These are phyloP conservation scores for Brachyhypopomus occidentalis DNA, from an alignment of 2,113 vertebrate genomes.

Conservation along the genomic window DNA sequence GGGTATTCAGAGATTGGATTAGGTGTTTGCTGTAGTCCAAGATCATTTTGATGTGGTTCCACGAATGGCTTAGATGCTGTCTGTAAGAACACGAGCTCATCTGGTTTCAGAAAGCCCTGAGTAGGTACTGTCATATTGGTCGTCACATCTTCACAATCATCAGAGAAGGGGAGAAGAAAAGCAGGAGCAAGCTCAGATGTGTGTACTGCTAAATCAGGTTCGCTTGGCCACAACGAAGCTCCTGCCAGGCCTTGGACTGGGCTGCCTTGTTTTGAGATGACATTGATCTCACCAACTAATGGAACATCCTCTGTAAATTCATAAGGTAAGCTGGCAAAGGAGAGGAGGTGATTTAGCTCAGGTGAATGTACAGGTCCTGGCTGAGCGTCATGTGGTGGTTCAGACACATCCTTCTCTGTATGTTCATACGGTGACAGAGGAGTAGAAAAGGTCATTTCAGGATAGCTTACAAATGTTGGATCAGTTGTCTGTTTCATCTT, in stretches of 20 bases:
- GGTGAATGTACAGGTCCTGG: background rate
- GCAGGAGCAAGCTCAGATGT: background rate
- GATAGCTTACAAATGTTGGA: too few species aligned
- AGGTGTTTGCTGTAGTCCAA: too few species aligned
- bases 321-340: background rate
- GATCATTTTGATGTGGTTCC: background rate
- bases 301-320: background rate
- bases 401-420: background rate
- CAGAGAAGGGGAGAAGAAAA: background rate
- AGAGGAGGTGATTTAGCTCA: background rate
- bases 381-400: background rate
- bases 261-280: background rate
- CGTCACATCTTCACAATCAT: too few species aligned
- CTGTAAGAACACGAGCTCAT: background rate
- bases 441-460: background rate
- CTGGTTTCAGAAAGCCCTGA: background rate
- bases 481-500: background rate
- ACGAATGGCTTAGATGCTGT: background rate
- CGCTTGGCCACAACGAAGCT: background rate
- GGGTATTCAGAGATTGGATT: background rate
- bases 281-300: background rate
- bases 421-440: background rate
- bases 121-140: background rate
- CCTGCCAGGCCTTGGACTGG: background rate
- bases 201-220: background rate